Conservation (phyloP, 2,113 vertebrate genomes). For the Geococcyx californianus region DNA sequence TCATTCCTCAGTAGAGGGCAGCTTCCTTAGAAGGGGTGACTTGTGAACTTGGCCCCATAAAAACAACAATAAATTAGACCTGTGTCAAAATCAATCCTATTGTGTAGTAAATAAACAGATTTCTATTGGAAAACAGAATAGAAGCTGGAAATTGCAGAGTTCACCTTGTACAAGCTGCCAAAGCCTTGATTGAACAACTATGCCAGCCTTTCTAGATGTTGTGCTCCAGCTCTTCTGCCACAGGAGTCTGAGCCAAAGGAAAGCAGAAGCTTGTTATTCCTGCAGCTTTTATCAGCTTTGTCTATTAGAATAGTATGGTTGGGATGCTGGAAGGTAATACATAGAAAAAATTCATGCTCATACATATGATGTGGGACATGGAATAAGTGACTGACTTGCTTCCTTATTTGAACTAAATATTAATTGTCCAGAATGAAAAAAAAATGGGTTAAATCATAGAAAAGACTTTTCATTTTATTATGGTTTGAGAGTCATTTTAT, state of each 20-base stretch:
- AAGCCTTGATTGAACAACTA: background rate
- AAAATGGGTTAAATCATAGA: background rate
- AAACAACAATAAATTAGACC: background rate
- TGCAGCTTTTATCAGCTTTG: background rate
- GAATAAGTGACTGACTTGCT: background rate
- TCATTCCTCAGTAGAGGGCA: background rate
- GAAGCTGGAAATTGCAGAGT: background rate
- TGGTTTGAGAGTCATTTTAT: background rate
- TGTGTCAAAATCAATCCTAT: background rate
- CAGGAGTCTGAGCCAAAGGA: accelerated
- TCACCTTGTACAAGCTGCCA: background rate
- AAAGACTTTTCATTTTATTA: background rate
- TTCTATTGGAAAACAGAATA: background rate
- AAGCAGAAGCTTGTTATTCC: background rate
- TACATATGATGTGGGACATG: background rate
- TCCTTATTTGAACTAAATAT: background rate
- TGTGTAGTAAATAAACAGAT: background rate
- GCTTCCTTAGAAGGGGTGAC: background rate
- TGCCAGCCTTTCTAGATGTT: background rate
- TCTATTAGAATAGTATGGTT: background rate
- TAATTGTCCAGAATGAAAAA: background rate
- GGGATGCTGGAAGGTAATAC: background rate
- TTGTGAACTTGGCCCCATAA: background rate
- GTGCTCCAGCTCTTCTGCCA: background rate
- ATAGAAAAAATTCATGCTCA: background rate